Base-by-base conservation (phyloP, 2,888 invertebrate genomes). In the Ecdyonurus torrentis region DNA sequence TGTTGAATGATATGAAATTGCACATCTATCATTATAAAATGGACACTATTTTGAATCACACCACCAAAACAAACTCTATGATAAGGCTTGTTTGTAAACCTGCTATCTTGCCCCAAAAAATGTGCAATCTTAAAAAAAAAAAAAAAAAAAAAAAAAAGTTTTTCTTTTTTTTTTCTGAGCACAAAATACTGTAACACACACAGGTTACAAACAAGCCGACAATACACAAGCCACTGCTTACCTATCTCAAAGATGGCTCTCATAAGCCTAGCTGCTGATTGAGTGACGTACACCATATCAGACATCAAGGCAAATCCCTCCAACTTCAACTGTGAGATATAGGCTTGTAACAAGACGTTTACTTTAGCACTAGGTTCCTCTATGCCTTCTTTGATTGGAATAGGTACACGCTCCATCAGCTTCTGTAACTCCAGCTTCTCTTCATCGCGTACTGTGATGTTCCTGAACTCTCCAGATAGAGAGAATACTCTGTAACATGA, bases 231-330 rank as follows among this genome's bases (percentile, higher is more conserved):
- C n/a, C n/a, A n/a, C n/a, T n/a, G 23, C 66, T 64, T 64, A 70
- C 70, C 82, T 65, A 99, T 98, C 78, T 99, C 99, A 74, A 88
- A 98, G 67, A 99, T 94, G 0, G 99, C 98, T 66, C 99, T 78
- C 81, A 99, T 87, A 59, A 99, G 80, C 60, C 99, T 81, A 1
- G 91, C 88, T 0, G 99, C 99, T 0, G 95, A 96, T 75, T 99
- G 99, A 0, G 98, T 97, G 0, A 99, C 92, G 73, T 93, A 99
- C 2, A 98, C 95, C 98, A 99, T 99, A 74, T 99, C 99, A 0
- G 96, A 91, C 92, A 98, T 97, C 1, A 99, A 78, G 0, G 98
- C 97, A 74, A 99, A 98, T 0, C 99, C 98, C 71, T 99, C 99
- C 63, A 99, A 78, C 76, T 97, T 98, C 68, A 99, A 76, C 74